These are phyloP conservation scores for Andrena fulva DNA, from an alignment of 2,888 invertebrate genomes.

Conservation along the genomic window DNA sequence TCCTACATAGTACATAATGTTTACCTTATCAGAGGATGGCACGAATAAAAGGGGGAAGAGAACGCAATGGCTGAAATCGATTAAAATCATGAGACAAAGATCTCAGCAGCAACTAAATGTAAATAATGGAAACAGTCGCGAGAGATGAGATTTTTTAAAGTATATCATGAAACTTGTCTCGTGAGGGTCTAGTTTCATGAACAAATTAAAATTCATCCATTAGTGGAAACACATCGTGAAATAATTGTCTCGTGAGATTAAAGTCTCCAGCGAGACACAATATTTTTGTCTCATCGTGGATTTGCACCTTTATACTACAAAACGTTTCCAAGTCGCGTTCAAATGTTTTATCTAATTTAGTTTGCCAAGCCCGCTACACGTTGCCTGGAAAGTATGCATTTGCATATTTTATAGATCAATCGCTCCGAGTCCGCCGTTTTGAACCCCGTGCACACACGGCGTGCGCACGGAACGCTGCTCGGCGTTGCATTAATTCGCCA, in stretches of 20 bases:
- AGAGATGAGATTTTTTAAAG: no score
- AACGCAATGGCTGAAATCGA: not conserved
- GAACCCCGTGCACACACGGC: not conserved
- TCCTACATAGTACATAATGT: not conserved
- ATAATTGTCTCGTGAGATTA: no score
- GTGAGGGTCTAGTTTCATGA: no score
- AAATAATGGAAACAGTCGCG: no score
- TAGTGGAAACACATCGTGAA: no score
- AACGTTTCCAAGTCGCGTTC: not conserved
- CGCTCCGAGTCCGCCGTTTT: not conserved
- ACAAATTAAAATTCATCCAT: no score
- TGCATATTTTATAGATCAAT: conserved; percentile 33
- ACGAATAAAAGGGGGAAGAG: not conserved
- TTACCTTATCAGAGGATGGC: not conserved
- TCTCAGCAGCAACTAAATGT: no score
- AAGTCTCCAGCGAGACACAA: no score
- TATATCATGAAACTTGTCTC: no score
- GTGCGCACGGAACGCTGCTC: not conserved
- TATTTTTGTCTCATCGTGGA: no score
- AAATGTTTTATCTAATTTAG: not conserved
- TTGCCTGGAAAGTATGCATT: conserved; percentile 30
- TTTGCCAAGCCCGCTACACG: not conserved
- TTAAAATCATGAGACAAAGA: not conserved
- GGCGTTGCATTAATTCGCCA: conserved; percentile 4
- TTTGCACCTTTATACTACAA: not conserved